Evolutionary conservation across 2,888 invertebrate genomes (phyloP).

Genomic region (Drosophila quinaria): DNA sequence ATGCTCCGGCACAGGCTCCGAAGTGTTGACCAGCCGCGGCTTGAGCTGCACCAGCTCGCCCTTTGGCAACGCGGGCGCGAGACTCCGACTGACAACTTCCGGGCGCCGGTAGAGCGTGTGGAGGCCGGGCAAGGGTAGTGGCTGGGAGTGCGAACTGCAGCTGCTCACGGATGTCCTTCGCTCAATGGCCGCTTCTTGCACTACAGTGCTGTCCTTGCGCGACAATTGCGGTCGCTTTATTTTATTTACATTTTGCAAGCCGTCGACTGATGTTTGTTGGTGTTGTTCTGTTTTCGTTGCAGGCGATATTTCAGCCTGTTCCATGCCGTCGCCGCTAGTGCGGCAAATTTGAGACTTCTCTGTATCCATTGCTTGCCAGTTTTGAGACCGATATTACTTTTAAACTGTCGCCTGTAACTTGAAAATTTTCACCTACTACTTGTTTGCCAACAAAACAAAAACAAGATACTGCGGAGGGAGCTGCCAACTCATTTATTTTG

Average conservation of each 20-base stretch:
- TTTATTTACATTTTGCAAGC: constrained; percentile 17
- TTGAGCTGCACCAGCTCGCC: constrained; percentile 88
- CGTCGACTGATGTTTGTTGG: neutral
- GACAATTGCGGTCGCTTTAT: constrained; percentile 58
- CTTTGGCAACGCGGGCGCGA: constrained; percentile 86
- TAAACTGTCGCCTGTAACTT: neutral
- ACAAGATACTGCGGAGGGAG: constrained; percentile 29
- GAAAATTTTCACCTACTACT: constrained; percentile 17
- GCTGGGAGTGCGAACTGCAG: constrained; percentile 27
- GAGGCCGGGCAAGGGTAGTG: constrained; percentile 74
- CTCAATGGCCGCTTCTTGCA: constrained; percentile 67
- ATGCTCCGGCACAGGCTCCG: constrained; percentile 67
- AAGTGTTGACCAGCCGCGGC: constrained; percentile 87
- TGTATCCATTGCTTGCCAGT: constrained; percentile 47
- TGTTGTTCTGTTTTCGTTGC: constrained; percentile 69
- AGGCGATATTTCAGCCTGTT: constrained; percentile 85
- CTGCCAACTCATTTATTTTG: constrained; percentile 32
- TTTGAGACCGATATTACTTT: constrained; percentile 2
- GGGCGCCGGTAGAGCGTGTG: constrained; percentile 81
- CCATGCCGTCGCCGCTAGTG: constrained; percentile 93
- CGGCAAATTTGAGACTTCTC: constrained; percentile 80
- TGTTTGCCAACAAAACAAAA: constrained; percentile 72
- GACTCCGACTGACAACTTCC: constrained; percentile 71
- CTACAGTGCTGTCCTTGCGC: constrained; percentile 69
- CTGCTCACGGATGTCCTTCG: constrained; percentile 46